Evolutionary conservation across 2,888 invertebrate species (phyloP).

Genomic region (Matsumyia berberina): DNA sequence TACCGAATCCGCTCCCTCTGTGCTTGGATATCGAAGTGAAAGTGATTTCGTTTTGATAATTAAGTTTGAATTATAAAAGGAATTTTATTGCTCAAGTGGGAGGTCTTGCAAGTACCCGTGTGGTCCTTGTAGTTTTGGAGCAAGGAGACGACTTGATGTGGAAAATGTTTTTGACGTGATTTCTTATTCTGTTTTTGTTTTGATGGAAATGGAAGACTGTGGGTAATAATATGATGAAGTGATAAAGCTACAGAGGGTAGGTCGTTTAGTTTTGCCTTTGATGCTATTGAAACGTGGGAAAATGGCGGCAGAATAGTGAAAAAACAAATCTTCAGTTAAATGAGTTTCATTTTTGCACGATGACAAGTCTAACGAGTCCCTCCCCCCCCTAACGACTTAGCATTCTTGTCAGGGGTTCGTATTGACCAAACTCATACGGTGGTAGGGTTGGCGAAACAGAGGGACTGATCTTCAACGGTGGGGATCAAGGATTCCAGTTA

Average conservation of each 20-base stretch:
- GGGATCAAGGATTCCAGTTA: too few relatives aligned
- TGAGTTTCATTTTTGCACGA: too few relatives aligned
- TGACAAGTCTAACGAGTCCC: too few relatives aligned
- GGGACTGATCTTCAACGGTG: too few relatives aligned
- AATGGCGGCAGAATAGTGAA: too few relatives aligned
- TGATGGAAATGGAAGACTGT: background rate
- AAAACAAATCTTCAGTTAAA: too few relatives aligned
- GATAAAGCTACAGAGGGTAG: background rate
- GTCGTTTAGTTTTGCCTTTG: background rate
- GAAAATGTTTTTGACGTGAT: background rate
- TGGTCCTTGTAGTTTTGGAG: background rate
- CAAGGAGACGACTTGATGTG: background rate
- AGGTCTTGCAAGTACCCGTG: background rate
- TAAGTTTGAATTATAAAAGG: constrained; percentile 43
- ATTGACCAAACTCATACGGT: too few relatives aligned
- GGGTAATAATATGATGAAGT: background rate
- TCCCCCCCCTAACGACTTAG: too few relatives aligned
- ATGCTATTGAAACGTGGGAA: too few relatives aligned
- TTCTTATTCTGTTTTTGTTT: background rate
- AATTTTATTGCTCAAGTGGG: constrained; percentile 1
- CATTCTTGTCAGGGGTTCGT: too few relatives aligned
- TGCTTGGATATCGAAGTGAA: constrained; percentile 17
- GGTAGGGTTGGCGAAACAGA: too few relatives aligned
- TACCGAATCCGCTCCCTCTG: background rate
- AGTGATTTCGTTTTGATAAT: constrained; percentile 52